phyloP scores from a whole-genome alignment of 2,888 invertebrate species.

The Eupithecia subumbrata region DNA sequence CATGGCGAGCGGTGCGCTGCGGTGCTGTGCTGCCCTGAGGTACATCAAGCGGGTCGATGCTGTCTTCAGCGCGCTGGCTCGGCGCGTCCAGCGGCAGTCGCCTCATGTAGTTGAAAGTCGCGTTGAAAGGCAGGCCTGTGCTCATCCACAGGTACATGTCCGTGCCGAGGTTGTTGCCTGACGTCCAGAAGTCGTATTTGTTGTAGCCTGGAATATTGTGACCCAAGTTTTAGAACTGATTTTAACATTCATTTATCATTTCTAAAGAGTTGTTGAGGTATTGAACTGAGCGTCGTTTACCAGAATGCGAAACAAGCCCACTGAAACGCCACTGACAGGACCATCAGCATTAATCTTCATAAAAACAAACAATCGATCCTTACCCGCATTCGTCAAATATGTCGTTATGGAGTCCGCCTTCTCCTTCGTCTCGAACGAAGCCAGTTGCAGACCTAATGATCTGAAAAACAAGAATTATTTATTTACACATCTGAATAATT shows the following conservation, averaged over 20 bases:
- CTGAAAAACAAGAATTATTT: conserved; percentile 67
- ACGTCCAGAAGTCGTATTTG: conserved; percentile 94
- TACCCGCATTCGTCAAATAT: conserved; percentile 92
- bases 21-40: conserved; percentile 90
- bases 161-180: conserved; percentile 93
- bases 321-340: conserved; percentile 18
- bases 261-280: background rate
- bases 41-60: conserved; percentile 85
- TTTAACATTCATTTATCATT: background rate
- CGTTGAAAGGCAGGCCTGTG: conserved; percentile 93
- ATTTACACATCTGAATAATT: conserved; percentile 29
- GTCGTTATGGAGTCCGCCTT: conserved; percentile 93
- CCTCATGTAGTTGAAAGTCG: conserved; percentile 93
- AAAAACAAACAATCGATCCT: conserved; percentile 38
- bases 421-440: conserved; percentile 93
- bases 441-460: conserved; percentile 92
- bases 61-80: conserved; percentile 81
- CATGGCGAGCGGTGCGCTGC: conserved; percentile 90
- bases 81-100: conserved; percentile 82
- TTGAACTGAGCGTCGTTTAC: background rate
- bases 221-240: background rate
- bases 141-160: conserved; percentile 96
- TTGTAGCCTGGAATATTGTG: conserved; percentile 83
- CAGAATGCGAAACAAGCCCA: conserved; percentile 18
- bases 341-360: conserved; percentile 23